Percentiles rank a stretch among this genome's conserved stretches.
Conservation (phyloP, 2,797 vertebrate species). For the Anniella stebbinsi region DNA sequence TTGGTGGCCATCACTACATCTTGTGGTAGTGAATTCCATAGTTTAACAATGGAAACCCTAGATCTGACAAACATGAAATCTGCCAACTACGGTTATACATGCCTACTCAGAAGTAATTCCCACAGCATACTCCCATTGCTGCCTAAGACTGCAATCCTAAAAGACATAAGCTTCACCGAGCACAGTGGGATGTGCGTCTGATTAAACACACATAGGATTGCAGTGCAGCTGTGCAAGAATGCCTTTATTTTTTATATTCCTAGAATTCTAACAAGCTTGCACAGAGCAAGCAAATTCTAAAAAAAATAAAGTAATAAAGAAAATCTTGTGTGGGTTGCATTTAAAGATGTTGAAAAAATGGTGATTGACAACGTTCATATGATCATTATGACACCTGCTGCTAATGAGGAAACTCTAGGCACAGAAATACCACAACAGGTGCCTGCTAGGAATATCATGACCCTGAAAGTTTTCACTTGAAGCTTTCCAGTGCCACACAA, state of each 20-base stretch:
- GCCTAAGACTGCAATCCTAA: not conserved
- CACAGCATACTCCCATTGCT: not conserved
- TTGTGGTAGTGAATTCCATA: no score
- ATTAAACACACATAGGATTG: not conserved
- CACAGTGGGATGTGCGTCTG: no score
- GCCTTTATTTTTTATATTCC: not conserved
- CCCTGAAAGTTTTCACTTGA: constrained; percentile 72
- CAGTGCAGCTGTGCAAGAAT: not conserved
- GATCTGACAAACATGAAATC: no score
- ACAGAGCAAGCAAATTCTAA: not conserved
- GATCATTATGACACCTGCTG: constrained; percentile 78
- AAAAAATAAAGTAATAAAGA: no score
- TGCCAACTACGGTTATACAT: no score
- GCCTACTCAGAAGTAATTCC: no score
- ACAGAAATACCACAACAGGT: constrained; percentile 74
- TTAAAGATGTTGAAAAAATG: constrained; percentile 57
- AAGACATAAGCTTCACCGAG: not conserved
- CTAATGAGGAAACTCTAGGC: constrained; percentile 77
- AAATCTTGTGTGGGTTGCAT: constrained; percentile 38
- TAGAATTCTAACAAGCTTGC: constrained; percentile 47
- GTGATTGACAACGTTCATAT: constrained; percentile 79
- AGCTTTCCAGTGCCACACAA: constrained; percentile 76
- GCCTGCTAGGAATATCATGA: constrained; percentile 79
- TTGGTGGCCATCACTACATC: no score
- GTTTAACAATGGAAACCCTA: no score